phyloP scores from a whole-genome alignment of 2,797 vertebrate species.

The Gastrophryne carolinensis region DNA sequence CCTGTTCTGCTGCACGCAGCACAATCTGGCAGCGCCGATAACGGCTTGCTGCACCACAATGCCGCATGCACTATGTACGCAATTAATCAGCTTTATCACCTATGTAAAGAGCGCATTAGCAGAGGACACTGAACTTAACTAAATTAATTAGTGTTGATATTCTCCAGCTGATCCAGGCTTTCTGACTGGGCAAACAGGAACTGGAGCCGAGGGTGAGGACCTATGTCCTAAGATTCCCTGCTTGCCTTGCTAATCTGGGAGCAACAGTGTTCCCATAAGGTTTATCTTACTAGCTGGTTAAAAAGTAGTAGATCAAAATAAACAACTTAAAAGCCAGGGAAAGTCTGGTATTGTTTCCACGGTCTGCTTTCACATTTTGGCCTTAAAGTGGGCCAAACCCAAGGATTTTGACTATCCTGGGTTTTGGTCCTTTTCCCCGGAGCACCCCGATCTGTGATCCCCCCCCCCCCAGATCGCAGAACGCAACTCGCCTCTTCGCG shows the following conservation, averaged over 20 bases:
- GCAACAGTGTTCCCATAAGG: no score
- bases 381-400: no score
- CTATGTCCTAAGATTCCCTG: background rate
- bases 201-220: background rate
- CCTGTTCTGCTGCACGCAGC: constrained; percentile 10
- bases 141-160: constrained; percentile 35
- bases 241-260: background rate
- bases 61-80: constrained; percentile 10
- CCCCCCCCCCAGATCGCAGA: no score
- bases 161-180: background rate
- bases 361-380: no score
- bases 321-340: no score
- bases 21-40: constrained; percentile 22
- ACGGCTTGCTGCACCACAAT: constrained; percentile 1
- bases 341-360: no score
- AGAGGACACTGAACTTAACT: constrained; percentile 16
- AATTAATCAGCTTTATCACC: constrained; percentile 34
- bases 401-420: no score
- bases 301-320: no score
- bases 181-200: background rate
- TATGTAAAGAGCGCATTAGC: constrained; percentile 29
- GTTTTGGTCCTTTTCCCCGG: no score
- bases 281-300: no score
- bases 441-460: no score
- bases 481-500: no score